Evolutionary conservation across 2,797 vertebrate genomes (phyloP), one percentile per base, ranked within the genome.

Genomic region (Brachyrhaphis roseni): DNA sequence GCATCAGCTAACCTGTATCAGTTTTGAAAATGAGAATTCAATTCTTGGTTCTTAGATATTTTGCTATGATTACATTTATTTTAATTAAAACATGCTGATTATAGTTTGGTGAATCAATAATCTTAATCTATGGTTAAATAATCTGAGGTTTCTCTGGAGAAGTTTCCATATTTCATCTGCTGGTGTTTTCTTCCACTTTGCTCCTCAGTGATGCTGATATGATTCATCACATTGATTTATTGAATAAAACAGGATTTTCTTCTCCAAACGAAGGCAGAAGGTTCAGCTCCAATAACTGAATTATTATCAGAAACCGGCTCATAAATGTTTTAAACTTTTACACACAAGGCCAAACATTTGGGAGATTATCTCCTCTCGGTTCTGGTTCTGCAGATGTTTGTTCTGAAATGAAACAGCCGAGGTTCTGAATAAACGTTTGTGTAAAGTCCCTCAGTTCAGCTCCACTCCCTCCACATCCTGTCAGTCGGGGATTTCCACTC

Each of bases 341-440:
- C 4, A 8, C 15, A 66, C 18, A 39, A 34, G 31, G 31, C 31
- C 34, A 20, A 66, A 41, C 36, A 39, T 39, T 66, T 18, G 12
- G 64, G 36, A 66, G 8, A 11, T 66, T 23, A 26, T 66, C 39
- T 66, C 20, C 36, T 20, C 36, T 39, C 3, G 1, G 62, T 23
- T 66, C 39, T 66, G 34, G 18, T 20, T 66, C 34, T 36, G 62
- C 70, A 72, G n/a, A 18, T 13, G 71, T 72, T 72, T 20, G 71
- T 7, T 72, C 71, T 49, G 18, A 51, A 34, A 31, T 49, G 31
- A 73, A 31, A 45, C 76, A 81, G 75, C 76, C 75, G 86, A 70
- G 66, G 12, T 41, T 66, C 46, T 68, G 74, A 80, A 77, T 55
- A 36, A 46, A 57, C 71, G 68, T 82, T 78, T n/a, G 45, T 41